Evolutionary conservation across 2,888 invertebrate genomes (phyloP), one percentile per base, ranked within the genome.

Genomic region (Flexamia atlantica): DNA sequence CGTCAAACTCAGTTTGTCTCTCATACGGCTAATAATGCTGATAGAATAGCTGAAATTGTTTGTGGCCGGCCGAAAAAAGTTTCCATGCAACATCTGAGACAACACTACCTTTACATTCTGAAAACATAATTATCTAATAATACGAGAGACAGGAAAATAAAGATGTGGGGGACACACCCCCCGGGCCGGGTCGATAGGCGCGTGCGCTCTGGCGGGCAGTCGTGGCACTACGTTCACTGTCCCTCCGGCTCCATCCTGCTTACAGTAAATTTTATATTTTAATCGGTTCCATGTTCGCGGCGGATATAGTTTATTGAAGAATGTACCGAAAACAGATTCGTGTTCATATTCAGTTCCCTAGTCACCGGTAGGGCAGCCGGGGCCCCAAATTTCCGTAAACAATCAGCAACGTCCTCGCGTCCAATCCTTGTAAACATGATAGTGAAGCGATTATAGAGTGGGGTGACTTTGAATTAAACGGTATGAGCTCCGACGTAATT

Each of bases 401-500:
- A 46, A 46, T 46, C 14, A 40, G 12, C 40, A 12, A 40, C 46
- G 12, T 12, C 46, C 46, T 36, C 36, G 36, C 36, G 36, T 36
- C 12, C 46, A 17, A 46, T 12, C 14, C 12, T 50, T 57, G 30
- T n/a, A 68, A 68, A 32, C 32, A 68, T 32, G 72, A 40, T 4
- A 17, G 36, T 23, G 72, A 40, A 40, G 1, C 7, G 14, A 17
- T 32, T 30, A 32, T 32, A 68, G 30, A n/a, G n/a, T n/a, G n/a
- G n/a, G n/a, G n/a, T n/a, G n/a, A n/a, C n/a, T n/a, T n/a, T 50
- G 46, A 9, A 10, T 46, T 17, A 9, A 7, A 36, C 57, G 28
- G n/a, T 23, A 83, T 83, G 82, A 74, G 74, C 53, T 83, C 1
- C 64, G 80, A 83, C 25, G 79, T 83, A 4, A 30, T 79, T 32